Conservation (phyloP, 2,888 invertebrate species). For the Pogonocherus hispidulus region DNA sequence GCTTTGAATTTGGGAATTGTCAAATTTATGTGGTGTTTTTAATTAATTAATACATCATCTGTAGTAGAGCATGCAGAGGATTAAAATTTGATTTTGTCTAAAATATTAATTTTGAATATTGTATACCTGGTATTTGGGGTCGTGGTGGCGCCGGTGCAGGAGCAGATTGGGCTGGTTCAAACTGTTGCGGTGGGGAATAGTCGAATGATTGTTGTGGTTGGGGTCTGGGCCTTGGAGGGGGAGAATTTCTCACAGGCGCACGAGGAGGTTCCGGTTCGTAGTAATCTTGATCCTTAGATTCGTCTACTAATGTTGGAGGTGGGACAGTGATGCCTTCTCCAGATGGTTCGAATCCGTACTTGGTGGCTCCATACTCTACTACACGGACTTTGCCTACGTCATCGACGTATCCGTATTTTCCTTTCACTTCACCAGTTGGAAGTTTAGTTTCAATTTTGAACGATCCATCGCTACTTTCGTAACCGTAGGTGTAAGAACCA, state of each 20-base stretch:
- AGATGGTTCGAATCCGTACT: constrained; percentile 88
- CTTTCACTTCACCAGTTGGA: constrained; percentile 86
- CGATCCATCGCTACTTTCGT: constrained; percentile 89
- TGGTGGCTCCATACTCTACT: constrained; percentile 90
- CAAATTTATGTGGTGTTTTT: too few species aligned
- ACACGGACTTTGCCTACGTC: constrained; percentile 85
- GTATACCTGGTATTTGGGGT: constrained; percentile 41
- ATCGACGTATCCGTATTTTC: constrained; percentile 92
- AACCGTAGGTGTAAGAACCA: constrained; percentile 92
- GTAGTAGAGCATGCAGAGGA: too few species aligned
- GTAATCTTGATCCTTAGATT: constrained; percentile 54
- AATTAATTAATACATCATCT: too few species aligned
- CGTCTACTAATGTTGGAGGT: constrained; percentile 75
- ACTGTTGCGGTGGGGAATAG: constrained; percentile 52
- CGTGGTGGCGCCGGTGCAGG: constrained; percentile 42
- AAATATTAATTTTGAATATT: background rate
- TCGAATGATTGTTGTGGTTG: constrained; percentile 58
- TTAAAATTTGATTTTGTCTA: too few species aligned
- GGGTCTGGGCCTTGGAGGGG: constrained; percentile 54
- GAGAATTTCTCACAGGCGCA: constrained; percentile 50
- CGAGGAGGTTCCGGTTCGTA: constrained; percentile 48
- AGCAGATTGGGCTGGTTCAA: constrained; percentile 47
- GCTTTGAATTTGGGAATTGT: too few species aligned
- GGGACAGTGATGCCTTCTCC: constrained; percentile 90
- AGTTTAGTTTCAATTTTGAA: constrained; percentile 92